Evolutionary conservation across 2,113 vertebrate species (phyloP).

Genomic region (Equus przewalskii): DNA sequence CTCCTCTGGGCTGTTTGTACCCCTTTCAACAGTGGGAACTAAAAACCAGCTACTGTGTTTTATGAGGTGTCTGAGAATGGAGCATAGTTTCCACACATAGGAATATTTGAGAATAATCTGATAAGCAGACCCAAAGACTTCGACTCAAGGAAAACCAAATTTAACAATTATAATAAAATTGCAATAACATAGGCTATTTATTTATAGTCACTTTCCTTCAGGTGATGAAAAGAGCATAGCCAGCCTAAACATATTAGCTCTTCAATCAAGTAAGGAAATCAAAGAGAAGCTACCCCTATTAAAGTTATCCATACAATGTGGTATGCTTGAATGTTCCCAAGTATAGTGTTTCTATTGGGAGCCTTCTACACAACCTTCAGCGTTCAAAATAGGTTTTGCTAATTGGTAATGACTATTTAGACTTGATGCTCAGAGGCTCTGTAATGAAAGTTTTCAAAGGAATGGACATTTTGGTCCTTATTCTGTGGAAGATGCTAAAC

Average conservation of each 20-base stretch:
- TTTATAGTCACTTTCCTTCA: neutral
- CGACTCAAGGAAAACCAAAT: conserved; percentile 34
- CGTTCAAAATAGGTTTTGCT: neutral
- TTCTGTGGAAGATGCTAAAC: neutral
- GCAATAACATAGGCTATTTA: neutral
- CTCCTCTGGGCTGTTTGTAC: neutral
- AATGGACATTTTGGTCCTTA: neutral
- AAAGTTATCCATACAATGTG: neutral
- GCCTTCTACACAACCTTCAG: neutral
- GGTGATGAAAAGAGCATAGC: neutral
- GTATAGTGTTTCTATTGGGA: neutral
- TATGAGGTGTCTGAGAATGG: neutral
- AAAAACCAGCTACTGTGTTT: neutral
- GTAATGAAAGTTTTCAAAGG: neutral
- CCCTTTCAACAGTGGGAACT: neutral
- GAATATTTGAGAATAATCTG: neutral
- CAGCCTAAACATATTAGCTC: neutral
- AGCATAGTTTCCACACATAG: neutral
- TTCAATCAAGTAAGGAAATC: neutral
- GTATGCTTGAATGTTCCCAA: neutral
- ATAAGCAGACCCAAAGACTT: neutral
- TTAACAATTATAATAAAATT: conserved; percentile 37
- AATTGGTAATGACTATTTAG: neutral
- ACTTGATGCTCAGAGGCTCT: neutral
- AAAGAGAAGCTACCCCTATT: neutral